Base-by-base conservation (phyloP, 1,140 invertebrate genomes). In the Leptinotarsa lineolata region DNA sequence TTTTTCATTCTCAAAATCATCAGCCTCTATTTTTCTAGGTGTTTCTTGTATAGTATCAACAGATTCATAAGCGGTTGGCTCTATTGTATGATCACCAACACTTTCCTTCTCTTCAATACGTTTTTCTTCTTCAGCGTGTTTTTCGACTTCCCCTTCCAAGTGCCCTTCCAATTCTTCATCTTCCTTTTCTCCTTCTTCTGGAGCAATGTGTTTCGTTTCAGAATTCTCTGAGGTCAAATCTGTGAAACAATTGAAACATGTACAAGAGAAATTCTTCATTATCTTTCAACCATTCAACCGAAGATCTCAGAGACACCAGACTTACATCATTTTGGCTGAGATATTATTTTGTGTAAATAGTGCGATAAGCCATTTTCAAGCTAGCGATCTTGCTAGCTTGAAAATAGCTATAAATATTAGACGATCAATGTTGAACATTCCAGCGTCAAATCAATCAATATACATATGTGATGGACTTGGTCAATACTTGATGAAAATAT, bases 21-120 rank as follows among this genome's bases (percentile, higher is more conserved):
- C 21, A 16, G 70, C 22, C 4, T 64, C 39, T 59, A 71, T 61
- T 70, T 72, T 48, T 8, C 68, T 63, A 44, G 77, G 71, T 71
- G 72, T 65, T 39, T 77, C 74, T 4, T 20, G 60, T 11, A 79
- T 68, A 2, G 77, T 74, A 5, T 80, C 74, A 21, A 76, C 77
- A 2, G 77, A 80, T 65, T 76, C 76, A 18, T 70, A 30, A 58
- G 73, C 69, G 16, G 58, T 68, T 45, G 16, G 44, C 18, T 64
- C 69, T 12, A 80, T 60, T 70, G 75, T 77, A 64, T 76, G 76
- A 30, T 72, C 60, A 20, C 79, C 67, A 13, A 54, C 71, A 21
- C 22, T 69, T 12, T 74, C 76, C 18, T 79, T 77, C 16, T 74
- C 72, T 39, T 66, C 72, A 39, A 39, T 39, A 39, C 11, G 46